A percentile compares a stretch with the other conserved stretches of the same genome.
phyloP scores from a whole-genome alignment of 2,888 invertebrate genomes.

The Lasioglossum marginatum region DNA sequence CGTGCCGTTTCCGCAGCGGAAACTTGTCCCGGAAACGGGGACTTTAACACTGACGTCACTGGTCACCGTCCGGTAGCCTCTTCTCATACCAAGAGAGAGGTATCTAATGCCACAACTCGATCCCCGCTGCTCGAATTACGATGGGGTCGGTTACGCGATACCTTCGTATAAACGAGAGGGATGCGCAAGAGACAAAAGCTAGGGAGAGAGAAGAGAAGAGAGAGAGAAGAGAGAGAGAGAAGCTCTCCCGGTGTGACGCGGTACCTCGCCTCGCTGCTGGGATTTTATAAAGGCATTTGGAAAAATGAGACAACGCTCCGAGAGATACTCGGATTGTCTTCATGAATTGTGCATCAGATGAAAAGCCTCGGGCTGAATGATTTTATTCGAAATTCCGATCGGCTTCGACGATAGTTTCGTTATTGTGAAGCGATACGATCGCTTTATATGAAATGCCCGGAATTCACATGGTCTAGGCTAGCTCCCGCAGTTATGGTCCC shows the following conservation, averaged over 20 bases:
- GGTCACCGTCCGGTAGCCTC: conserved; percentile 59
- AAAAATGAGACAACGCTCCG: conserved; percentile 69
- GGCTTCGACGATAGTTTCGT: conserved; percentile 52
- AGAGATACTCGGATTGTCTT: conserved; percentile 59
- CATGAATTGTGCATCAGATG: conserved; percentile 72
- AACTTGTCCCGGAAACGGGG: conserved; percentile 80
- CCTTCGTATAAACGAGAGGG: conserved; percentile 51
- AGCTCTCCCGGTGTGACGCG: conserved; percentile 40
- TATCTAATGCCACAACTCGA: conserved; percentile 68
- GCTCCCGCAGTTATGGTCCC: background rate
- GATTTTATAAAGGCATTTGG: conserved; percentile 67
- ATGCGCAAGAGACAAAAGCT: conserved; percentile 42
- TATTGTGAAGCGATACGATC: conserved; percentile 45
- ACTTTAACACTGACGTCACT: conserved; percentile 78
- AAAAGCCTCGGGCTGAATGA: conserved; percentile 50
- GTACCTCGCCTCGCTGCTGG: conserved; percentile 32
- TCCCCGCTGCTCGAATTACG: conserved; percentile 69
- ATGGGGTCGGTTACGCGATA: conserved; percentile 66
- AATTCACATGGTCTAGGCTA: background rate
- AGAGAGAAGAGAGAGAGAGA: background rate
- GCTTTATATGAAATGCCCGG: background rate
- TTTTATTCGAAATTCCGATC: conserved; percentile 60
- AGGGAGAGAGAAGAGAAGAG: conserved; percentile 8
- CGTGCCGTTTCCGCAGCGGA: conserved; percentile 79
- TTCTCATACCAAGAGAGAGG: conserved; percentile 35